Conservation (phyloP, 2,113 vertebrate species). For the Spheniscus mendiculus region DNA sequence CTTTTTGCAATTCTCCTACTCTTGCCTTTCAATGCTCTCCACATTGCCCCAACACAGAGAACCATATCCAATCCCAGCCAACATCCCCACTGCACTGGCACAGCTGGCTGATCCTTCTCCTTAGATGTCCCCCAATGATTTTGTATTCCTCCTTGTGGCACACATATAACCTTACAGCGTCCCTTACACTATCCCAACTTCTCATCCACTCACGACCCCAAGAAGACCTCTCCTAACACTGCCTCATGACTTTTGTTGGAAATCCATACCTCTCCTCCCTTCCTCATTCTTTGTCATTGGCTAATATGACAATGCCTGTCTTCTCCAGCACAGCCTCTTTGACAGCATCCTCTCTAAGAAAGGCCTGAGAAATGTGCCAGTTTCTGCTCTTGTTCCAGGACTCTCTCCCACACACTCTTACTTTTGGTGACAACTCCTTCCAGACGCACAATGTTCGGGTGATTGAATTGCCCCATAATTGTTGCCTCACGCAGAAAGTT, state of each 20-base stretch:
- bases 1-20: not conserved
- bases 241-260: not conserved
- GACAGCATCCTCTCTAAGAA: not conserved
- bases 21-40: not conserved
- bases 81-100: not conserved
- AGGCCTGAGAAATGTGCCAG: not conserved
- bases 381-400: not conserved
- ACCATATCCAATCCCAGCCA: not conserved
- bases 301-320: not conserved
- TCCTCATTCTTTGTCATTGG: not conserved
- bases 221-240: not conserved
- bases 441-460: constrained; percentile 89
- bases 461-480: constrained; percentile 93
- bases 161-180: not conserved
- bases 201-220: not conserved
- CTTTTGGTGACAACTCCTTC: constrained; percentile 93
- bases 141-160: not conserved
- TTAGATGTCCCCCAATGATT: not conserved
- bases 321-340: not conserved
- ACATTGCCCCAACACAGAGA: not conserved
- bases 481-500: constrained; percentile 93
- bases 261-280: not conserved
- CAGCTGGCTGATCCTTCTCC: not conserved
- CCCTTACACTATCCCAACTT: not conserved
- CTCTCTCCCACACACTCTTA: not conserved